Evolutionary conservation across 2,113 vertebrate genomes (phyloP), one percentile per base, ranked within the genome.

Genomic region (Montifringilla adamsi): DNA sequence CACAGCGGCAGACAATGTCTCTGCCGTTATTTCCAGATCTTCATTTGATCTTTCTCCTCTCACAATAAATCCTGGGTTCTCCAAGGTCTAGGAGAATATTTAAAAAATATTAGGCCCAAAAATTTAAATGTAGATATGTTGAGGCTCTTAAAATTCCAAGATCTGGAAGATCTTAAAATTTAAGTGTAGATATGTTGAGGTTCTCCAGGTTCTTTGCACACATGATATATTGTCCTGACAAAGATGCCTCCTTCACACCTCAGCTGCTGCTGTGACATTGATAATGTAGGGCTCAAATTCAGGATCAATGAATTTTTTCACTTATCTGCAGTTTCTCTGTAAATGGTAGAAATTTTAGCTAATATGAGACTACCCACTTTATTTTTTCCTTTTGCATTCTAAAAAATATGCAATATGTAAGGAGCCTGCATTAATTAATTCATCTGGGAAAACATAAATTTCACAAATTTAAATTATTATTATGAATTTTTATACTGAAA

Each of bases 1-100:
- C 98, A 99, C 98, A 98, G 78, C 98, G 98, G 81, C 98, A 99
- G 59, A 84, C 93, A 76, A 98, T 86, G 93, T 96, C 70, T 98
- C 77, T 1, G 41, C 70, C 87, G 98, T 97, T 83, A 92, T 84
- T 82, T 96, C 92, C 37, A 98, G 95, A 62, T 98, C 98, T 20
- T 75, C 72, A 16, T 69, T 90, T 13, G 98, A 98, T 53, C 94
- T 95, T 96, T 96, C 82, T 49, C 98, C 98, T 28, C 62, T 97
- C 47, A 98, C 95, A 17, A 33, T n/a, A 69, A 99, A 98, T 31
- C 81, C 94, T 33, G 97, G 97, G 1, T 98, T 94, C 2, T 90
- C 77, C 0, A 95, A 95, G 30, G 81, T 13, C 39, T 13, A 41
- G 39, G 39, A 41, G 39, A 41, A 41, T 41, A 41, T 41, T 41